A percentile compares a stretch with the other conserved stretches of the same genome.
These are phyloP conservation scores for Chrysolina oricalcia DNA, from an alignment of 2,888 invertebrate genomes.

Conservation along the genomic window DNA sequence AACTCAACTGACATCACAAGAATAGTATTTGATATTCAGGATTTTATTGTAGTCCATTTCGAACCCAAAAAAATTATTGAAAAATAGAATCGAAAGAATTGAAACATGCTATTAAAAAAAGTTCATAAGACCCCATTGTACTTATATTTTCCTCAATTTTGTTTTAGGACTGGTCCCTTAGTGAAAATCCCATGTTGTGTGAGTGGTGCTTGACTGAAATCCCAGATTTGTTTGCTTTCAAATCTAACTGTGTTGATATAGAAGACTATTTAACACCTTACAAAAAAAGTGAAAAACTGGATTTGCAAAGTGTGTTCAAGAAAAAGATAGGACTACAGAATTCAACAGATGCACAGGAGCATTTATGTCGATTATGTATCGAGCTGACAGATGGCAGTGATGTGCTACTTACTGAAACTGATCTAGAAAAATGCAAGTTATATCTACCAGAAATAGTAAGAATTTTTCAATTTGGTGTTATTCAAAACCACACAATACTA, in stretches of 20 bases:
- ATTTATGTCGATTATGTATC: slow-evolving; percentile 28
- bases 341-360: background rate
- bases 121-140: too few relatives aligned
- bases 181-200: slow-evolving; percentile 17
- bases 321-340: background rate
- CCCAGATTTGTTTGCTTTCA: slow-evolving; percentile 22
- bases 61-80: too few relatives aligned
- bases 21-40: too few relatives aligned
- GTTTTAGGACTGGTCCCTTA: slow-evolving; percentile 21
- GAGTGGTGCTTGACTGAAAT: slow-evolving; percentile 1
- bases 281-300: background rate
- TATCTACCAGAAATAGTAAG: slow-evolving; percentile 27
- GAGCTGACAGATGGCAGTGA: background rate
- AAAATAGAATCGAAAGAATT: too few relatives aligned
- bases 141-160: background rate
- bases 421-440: slow-evolving; percentile 2
- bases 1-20: too few relatives aligned
- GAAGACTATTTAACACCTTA: slow-evolving; percentile 27
- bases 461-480: too few relatives aligned
- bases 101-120: too few relatives aligned
- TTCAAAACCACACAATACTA: too few relatives aligned
- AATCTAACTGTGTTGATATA: slow-evolving; percentile 23
- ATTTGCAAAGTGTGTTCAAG: background rate
- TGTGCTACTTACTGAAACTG: background rate
- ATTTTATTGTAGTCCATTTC: too few relatives aligned